A percentile compares a stretch with the other conserved stretches of the same genome.
Conservation (phyloP, 1,140 invertebrate species). For the Aphaenogaster ashmeadi region DNA sequence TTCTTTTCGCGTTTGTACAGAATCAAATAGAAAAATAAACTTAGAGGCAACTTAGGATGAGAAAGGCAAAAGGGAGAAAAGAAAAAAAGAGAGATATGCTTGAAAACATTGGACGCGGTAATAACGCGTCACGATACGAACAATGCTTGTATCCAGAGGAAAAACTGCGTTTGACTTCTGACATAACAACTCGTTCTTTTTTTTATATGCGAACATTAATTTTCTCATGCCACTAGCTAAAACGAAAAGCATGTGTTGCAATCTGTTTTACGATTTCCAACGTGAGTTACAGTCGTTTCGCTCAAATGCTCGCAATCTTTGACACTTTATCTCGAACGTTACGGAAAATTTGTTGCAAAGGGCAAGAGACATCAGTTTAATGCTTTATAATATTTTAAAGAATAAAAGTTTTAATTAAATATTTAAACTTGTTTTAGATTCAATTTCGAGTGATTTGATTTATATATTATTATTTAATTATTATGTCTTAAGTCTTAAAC, state of each 20-base stretch:
- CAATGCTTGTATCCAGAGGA: background rate
- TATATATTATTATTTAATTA: background rate
- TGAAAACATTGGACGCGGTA: background rate
- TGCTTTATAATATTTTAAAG: background rate
- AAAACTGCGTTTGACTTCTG: conserved; percentile 28
- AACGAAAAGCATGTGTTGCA: background rate
- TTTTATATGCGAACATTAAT: conserved; percentile 34
- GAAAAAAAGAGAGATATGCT: background rate
- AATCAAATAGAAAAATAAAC: conserved; percentile 10
- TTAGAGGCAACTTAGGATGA: background rate
- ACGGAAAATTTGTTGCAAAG: background rate
- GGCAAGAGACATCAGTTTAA: background rate
- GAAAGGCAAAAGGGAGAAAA: background rate
- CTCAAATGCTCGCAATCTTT: background rate
- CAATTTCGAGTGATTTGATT: background rate
- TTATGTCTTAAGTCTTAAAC: too few species aligned
- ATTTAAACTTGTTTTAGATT: background rate
- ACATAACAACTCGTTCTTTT: background rate
- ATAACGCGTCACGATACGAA: conserved; percentile 19
- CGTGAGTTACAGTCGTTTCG: background rate
- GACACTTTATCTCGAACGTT: background rate
- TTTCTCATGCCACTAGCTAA: background rate
- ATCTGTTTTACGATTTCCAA: conserved; percentile 8
- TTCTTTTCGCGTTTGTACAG: background rate
- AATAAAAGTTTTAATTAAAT: background rate